Conservation (phyloP, 2,113 vertebrate species). For the Dicaeum eximium region DNA sequence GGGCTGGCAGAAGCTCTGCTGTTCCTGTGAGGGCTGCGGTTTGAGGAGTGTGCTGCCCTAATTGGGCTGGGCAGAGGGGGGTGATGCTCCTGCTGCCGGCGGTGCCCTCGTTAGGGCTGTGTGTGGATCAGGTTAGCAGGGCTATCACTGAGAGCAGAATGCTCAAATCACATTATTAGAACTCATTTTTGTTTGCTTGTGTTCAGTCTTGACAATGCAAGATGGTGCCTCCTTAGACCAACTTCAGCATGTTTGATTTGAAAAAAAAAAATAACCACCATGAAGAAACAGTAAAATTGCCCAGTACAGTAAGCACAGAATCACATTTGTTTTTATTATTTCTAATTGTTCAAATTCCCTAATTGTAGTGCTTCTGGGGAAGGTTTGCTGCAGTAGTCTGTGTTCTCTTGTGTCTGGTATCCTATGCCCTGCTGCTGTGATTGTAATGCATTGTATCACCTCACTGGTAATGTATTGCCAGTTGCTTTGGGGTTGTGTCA, state of each 20-base stretch:
- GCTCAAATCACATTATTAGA: background rate
- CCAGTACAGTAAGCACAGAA: background rate
- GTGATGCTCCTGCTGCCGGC: background rate
- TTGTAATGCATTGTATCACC: background rate
- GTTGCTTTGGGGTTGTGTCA: fast-evolving
- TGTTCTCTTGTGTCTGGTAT: background rate
- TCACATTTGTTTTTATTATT: background rate
- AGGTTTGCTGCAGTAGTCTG: background rate
- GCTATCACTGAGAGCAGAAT: background rate
- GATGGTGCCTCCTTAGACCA: background rate
- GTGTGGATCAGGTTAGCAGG: background rate
- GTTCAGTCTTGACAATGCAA: background rate
- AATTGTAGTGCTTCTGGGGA: background rate
- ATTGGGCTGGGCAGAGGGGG: conserved; percentile 41
- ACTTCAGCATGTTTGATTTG: background rate
- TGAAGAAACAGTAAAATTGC: background rate
- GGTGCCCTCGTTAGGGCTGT: background rate
- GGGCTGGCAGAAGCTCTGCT: conserved; percentile 27
- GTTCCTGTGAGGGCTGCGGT: background rate
- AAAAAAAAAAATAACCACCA: background rate
- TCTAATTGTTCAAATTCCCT: background rate
- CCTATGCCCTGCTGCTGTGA: background rate
- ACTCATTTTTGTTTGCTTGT: background rate
- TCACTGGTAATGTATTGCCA: background rate
- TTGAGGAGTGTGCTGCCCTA: conserved; percentile 5